Base-by-base conservation (phyloP, 1,140 invertebrate genomes). In the Rhagoletis zephyria region DNA sequence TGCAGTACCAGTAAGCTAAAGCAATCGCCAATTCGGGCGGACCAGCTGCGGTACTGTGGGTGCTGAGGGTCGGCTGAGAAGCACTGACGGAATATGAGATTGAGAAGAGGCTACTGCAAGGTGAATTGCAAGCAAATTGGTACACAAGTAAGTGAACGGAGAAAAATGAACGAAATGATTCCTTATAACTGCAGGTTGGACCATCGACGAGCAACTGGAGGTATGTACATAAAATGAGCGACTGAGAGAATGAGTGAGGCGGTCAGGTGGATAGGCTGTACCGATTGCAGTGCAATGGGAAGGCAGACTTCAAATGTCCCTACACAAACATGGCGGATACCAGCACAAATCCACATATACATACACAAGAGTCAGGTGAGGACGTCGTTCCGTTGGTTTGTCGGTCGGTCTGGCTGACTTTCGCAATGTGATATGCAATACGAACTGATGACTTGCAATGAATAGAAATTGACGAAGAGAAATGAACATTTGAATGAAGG, bases 361-460 rank as follows among this genome's bases (percentile, higher is more conserved):
- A 74, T 42, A 70, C 0, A 65, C 42, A 70, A 9, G 12, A 64
- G 5, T 3, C n/a, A 67, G 12, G 19, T 6, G 9, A 2, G 16
- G 0, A 30, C 12, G 40, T 67, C 30, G 30, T 30, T 30, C 30
- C 30, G 30, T 30, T 30, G 30, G 30, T 30, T 30, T 30, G 30
- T 1, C 30, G 30, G 30, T 30, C 30, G 30, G 30, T 30, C 30
- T 30, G 30, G 48, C 45, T 4, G 40, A 48, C 51, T 45, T 45
- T 81, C 74, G 48, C 74, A 81, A 81, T 85, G 56, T 40, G 60
- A 85, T 61, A 45, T 85, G 85, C 85, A 85, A 85, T 85, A 19
- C 85, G 85, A 90, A 88, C 90, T 91, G 91, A 91, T 91, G 91
- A 90, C 88, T 90, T 90, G 91, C 91, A 91, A 91, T 91, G 90